Conservation (phyloP, 2,797 vertebrate species). For the Schizothorax lantsangensis region DNA sequence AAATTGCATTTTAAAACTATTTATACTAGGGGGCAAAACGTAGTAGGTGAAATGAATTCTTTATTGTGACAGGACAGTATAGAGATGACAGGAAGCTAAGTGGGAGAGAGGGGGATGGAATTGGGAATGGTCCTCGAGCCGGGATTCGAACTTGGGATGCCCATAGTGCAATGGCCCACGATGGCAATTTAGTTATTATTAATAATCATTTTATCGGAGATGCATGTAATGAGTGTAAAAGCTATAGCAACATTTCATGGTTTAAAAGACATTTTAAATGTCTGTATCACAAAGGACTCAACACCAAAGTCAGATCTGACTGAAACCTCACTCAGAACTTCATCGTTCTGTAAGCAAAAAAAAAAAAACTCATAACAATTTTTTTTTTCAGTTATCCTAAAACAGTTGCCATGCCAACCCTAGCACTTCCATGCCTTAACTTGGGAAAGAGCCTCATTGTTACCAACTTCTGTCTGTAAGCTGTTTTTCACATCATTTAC, state of each 20-base stretch:
- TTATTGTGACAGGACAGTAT: too few relatives aligned
- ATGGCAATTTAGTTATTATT: neutral
- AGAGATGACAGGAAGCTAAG: too few relatives aligned
- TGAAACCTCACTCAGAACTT: conserved; percentile 36
- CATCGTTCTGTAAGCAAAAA: conserved; percentile 29
- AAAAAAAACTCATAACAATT: conserved; percentile 7
- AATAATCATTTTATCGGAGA: neutral
- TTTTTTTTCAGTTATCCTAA: conserved; percentile 48
- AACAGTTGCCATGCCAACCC: conserved; percentile 67
- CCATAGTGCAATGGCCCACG: neutral
- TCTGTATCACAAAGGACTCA: neutral
- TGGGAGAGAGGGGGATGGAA: too few relatives aligned
- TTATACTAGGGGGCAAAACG: too few relatives aligned
- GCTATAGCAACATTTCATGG: neutral
- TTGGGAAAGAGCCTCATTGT: conserved; percentile 50
- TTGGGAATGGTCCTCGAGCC: too few relatives aligned
- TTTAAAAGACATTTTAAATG: neutral
- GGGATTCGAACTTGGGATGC: neutral
- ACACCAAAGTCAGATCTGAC: neutral
- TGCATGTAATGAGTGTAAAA: neutral
- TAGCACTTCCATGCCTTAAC: conserved; percentile 53
- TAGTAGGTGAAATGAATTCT: too few relatives aligned
- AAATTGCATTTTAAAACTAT: too few relatives aligned
- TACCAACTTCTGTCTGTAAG: conserved; percentile 42
- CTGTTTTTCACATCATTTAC: conserved; percentile 44